These are phyloP conservation scores for Nansenia antarctica DNA, from an alignment of 2,113 vertebrate genomes.

Conservation along the genomic window DNA sequence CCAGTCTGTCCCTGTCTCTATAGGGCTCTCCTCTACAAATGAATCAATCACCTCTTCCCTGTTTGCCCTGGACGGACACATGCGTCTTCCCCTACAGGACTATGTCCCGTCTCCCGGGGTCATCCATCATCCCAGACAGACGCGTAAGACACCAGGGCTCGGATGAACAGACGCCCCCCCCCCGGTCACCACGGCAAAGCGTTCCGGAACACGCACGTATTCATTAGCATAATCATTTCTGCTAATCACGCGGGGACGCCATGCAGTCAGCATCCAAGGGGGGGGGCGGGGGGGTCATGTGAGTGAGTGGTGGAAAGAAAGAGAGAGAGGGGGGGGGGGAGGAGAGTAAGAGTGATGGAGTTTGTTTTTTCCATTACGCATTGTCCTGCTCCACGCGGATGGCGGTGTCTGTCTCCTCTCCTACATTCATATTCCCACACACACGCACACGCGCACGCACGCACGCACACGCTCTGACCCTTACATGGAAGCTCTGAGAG, in stretches of 20 bases:
- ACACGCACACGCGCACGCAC: constrained; percentile 20
- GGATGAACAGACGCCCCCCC: neutral
- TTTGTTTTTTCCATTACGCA: constrained; percentile 16
- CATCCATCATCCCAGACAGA: constrained; percentile 25
- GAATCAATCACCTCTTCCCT: neutral
- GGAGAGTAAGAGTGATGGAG: constrained; percentile 4
- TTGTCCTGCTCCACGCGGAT: constrained; percentile 29
- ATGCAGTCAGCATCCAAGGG: neutral
- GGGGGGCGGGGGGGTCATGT: neutral
- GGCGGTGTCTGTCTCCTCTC: neutral
- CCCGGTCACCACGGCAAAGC: constrained; percentile 9
- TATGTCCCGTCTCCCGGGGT: constrained; percentile 4
- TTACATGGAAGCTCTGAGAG: constrained; percentile 6
- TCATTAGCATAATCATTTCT: constrained; percentile 19
- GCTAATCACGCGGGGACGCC: neutral
- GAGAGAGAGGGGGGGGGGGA: neutral
- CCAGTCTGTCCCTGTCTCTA: too few species aligned
- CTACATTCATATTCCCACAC: neutral
- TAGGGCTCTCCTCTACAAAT: neutral
- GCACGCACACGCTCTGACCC: constrained; percentile 30
- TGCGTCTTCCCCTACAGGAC: neutral
- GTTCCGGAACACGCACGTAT: neutral
- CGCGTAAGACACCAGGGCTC: neutral
- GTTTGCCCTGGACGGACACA: neutral
- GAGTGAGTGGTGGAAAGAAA: neutral